Evolutionary conservation across 2,888 invertebrate genomes (phyloP).

Genomic region (Resseliella maxima): DNA sequence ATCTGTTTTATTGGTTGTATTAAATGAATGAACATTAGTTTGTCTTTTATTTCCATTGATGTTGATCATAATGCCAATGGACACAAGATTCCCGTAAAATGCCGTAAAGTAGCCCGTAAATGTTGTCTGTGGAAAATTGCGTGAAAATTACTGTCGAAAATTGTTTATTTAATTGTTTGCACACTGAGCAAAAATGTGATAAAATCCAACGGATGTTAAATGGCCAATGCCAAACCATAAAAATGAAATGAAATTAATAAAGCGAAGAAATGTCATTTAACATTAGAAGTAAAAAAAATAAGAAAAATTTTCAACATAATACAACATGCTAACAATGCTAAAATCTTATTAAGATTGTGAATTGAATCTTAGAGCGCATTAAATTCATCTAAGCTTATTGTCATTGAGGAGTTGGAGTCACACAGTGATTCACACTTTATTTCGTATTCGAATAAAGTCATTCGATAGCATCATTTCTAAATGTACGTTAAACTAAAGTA

Average conservation of each 20-base stretch:
- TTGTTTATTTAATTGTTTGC: slow-evolving; percentile 54
- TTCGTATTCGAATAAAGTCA: too few species aligned
- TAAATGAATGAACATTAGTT: neutral
- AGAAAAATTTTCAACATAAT: too few species aligned
- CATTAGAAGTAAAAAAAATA: neutral
- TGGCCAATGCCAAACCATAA: neutral
- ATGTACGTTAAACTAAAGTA: neutral
- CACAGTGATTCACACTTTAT: neutral
- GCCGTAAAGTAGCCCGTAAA: slow-evolving; percentile 20
- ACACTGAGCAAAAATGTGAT: slow-evolving; percentile 7
- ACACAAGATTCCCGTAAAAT: too few species aligned
- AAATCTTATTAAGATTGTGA: too few species aligned
- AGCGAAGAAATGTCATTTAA: neutral
- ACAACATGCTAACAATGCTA: too few species aligned
- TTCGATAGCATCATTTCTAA: too few species aligned
- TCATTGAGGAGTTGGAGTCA: too few species aligned
- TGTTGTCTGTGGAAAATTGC: neutral
- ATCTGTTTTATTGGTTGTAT: slow-evolving; percentile 52
- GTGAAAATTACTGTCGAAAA: slow-evolving; percentile 47
- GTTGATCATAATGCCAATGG: too few species aligned
- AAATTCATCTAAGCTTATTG: too few species aligned
- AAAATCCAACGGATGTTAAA: neutral
- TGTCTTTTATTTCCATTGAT: neutral
- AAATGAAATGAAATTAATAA: slow-evolving; percentile 21
- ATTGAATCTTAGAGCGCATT: too few species aligned